A percentile compares a stretch with the other conserved stretches of the same genome.
These are phyloP conservation scores for Sesamia nonagrioides DNA, from an alignment of 1,140 invertebrate genomes.

Conservation along the genomic window DNA sequence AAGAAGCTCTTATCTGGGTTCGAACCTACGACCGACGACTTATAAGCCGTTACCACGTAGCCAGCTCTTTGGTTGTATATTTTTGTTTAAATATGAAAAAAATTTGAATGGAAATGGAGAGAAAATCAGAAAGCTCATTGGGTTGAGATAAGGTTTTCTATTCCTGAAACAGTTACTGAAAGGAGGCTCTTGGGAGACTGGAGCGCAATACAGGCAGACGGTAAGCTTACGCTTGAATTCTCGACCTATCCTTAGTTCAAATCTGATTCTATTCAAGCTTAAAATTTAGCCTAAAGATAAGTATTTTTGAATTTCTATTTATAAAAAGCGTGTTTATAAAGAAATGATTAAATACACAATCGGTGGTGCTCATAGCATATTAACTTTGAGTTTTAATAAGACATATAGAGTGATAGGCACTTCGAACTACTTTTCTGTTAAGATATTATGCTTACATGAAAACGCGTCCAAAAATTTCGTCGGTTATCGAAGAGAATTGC, in stretches of 20 bases:
- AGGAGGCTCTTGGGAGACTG: slow-evolving; percentile 7
- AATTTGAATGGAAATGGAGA: slow-evolving; percentile 5
- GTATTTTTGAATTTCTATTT: neutral
- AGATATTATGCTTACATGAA: too few species aligned
- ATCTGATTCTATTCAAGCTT: slow-evolving; percentile 32
- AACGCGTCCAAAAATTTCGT: too few species aligned
- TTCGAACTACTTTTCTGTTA: too few species aligned
- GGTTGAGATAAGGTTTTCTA: slow-evolving; percentile 23
- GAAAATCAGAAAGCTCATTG: slow-evolving; percentile 17
- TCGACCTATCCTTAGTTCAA: slow-evolving; percentile 13
- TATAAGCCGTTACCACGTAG: too few species aligned
- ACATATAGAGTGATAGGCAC: too few species aligned
- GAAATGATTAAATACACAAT: too few species aligned
- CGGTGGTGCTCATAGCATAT: too few species aligned
- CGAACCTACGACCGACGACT: too few species aligned
- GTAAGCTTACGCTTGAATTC: slow-evolving; percentile 15
- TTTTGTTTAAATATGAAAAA: slow-evolving; percentile 18
- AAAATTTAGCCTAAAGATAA: neutral
- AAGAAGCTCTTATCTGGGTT: too few species aligned
- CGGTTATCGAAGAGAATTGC: too few species aligned
- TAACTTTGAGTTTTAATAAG: too few species aligned
- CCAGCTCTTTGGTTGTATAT: neutral
- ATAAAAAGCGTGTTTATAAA: too few species aligned
- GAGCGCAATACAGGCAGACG: slow-evolving; percentile 10
- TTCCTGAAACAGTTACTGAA: slow-evolving; percentile 17